Conservation (phyloP, 2,113 vertebrate species). For the Erythrocercus mccallii region DNA sequence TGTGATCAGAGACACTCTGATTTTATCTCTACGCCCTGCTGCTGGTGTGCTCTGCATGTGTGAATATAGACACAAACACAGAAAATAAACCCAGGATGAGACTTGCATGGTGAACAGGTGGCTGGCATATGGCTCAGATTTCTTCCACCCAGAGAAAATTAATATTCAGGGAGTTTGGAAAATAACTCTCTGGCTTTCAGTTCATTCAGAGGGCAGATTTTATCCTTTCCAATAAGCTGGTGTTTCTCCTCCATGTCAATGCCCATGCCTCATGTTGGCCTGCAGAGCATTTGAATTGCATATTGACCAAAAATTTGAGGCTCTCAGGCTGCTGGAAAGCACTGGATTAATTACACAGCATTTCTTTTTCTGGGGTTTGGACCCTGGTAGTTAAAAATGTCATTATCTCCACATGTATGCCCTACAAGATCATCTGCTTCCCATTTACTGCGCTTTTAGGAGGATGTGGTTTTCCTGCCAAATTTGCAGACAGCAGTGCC, state of each 20-base stretch:
- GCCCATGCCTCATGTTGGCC: background rate
- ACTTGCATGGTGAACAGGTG: slow-evolving; percentile 20
- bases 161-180: slow-evolving; percentile 40
- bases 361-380: background rate
- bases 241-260: background rate
- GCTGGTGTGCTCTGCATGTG: background rate
- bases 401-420: background rate
- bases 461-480: background rate
- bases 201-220: background rate
- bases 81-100: background rate
- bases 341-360: background rate
- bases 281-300: background rate
- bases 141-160: background rate
- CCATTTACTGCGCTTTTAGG: background rate
- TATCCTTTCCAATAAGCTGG: background rate
- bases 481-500: background rate
- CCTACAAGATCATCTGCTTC: background rate
- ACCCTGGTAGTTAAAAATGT: background rate
- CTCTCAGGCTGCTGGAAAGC: background rate
- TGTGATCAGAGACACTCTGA: background rate
- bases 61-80: background rate
- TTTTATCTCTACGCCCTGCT: rapidly evolving
- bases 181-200: background rate
- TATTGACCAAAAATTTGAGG: background rate
- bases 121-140: slow-evolving; percentile 1